phyloP scores from a whole-genome alignment of 2,888 invertebrate genomes.

The Drosophila ochracea region DNA sequence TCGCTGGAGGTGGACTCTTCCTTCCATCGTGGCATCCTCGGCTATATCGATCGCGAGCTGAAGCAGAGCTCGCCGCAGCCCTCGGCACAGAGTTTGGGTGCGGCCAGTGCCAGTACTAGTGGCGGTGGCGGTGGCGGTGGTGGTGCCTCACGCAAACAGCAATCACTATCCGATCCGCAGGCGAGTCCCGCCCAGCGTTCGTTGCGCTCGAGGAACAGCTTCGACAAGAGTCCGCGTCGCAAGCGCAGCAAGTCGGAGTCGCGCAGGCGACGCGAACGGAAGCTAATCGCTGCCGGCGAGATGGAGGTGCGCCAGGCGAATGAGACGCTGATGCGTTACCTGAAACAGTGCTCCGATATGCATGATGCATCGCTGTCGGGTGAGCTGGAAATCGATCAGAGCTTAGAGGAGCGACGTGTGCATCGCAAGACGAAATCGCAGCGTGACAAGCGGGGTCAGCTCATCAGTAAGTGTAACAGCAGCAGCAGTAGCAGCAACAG shows the following conservation, averaged over 20 bases:
- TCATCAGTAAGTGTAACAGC: constrained; percentile 81
- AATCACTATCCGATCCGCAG: constrained; percentile 85
- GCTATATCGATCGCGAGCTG: constrained; percentile 85
- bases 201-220: constrained; percentile 84
- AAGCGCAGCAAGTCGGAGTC: constrained; percentile 86
- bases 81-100: constrained; percentile 73
- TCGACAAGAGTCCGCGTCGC: constrained; percentile 85
- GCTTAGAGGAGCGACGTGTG: constrained; percentile 84
- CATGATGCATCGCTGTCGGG: constrained; percentile 85
- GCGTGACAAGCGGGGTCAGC: constrained; percentile 84
- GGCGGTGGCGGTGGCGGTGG: constrained; percentile 45
- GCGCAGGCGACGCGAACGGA: constrained; percentile 84
- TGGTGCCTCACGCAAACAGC: constrained; percentile 82
- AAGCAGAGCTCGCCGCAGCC: constrained; percentile 83
- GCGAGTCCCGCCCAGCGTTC: constrained; percentile 85
- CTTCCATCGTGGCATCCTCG: constrained; percentile 84
- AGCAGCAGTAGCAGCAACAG: not conserved
- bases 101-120: constrained; percentile 51
- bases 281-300: constrained; percentile 85
- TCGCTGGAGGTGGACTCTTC: constrained; percentile 76
- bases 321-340: constrained; percentile 85
- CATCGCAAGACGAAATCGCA: constrained; percentile 85
- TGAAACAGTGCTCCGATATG: constrained; percentile 85
- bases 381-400: constrained; percentile 85
- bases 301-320: constrained; percentile 85